Evolutionary conservation across 2,888 invertebrate species (phyloP), one percentile per base, ranked within the genome.

Genomic region (Nymphalis c-album): DNA sequence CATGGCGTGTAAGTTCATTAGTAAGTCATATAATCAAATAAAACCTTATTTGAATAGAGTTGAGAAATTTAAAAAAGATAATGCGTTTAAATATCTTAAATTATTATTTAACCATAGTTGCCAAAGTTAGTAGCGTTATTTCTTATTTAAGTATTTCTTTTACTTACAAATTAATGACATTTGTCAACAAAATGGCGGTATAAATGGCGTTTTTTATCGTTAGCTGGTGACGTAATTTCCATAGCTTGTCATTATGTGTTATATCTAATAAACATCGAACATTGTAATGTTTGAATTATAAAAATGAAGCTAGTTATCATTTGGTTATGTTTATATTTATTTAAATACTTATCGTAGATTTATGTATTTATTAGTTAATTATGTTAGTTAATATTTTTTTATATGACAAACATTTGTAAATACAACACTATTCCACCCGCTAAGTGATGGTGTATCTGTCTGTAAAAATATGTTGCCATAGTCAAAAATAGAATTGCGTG

Each of bases 191-290:
- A n/a, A 51, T 20, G 20, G 50, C 50, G 20, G 18, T 5, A 10
- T 16, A 20, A 50, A 20, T 20, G 20, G 22, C 18, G 51, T n/a
- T 22, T 6, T n/a, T 22, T 20, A 51, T 51, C 20, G 51, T 22
- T 40, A 50, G 50, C 18, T 64, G 60, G 59, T 64, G 64, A 60
- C 60, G 64, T 64, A 64, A 64, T 60, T 59, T 26, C 40, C 45
- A 48, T 40, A 40, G 50, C 50, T 50, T 26, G 45, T 8, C 16
- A 59, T 26, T n/a, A 51, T 26, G 53, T n/a, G 59, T 59, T 22
- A 16, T 51, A 59, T 58, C 22, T 50, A 40, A 62, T 59, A 22
- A 55, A 31, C 8, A 61, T n/a, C 22, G 46, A 55, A 53, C 47
- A 45, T 46, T 48, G 40, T 20, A 61, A 51, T 48, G 47, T 50